Conservation (phyloP, 1,140 invertebrate species). For the Pararge aegeria region DNA sequence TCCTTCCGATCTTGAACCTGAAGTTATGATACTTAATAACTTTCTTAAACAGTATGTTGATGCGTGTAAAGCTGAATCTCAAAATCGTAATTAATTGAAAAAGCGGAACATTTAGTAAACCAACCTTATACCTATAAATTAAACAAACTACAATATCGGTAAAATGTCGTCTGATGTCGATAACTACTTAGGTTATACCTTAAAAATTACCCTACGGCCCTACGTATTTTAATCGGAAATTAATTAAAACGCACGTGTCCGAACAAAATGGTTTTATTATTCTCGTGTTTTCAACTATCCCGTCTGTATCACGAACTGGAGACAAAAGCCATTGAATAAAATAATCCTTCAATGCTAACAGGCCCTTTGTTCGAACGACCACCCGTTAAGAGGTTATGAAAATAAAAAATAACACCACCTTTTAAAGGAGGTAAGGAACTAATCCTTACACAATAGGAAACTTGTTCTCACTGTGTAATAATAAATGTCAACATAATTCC, state of each 20-base stretch:
- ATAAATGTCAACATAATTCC: neutral
- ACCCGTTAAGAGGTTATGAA: constrained; percentile 14
- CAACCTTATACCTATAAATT: too few species aligned
- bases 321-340: constrained; percentile 22
- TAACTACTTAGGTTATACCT: too few species aligned
- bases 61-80: too few species aligned
- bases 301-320: constrained; percentile 18
- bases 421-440: constrained; percentile 7
- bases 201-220: too few species aligned
- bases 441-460: constrained; percentile 3
- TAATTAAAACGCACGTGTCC: constrained; percentile 15
- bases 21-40: too few species aligned
- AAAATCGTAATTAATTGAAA: too few species aligned
- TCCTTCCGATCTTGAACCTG: too few species aligned
- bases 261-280: neutral
- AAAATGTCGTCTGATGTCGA: too few species aligned
- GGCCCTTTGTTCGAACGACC: constrained; percentile 13
- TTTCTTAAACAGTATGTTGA: too few species aligned
- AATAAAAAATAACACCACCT: constrained; percentile 12
- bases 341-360: constrained; percentile 13
- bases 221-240: neutral
- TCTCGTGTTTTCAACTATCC: constrained; percentile 8
- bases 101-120: too few species aligned
- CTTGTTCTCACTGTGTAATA: neutral
- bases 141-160: too few species aligned